Evolutionary conservation across 2,113 vertebrate genomes (phyloP), one percentile per base, ranked within the genome.

Genomic region (Blennius ocellaris): DNA sequence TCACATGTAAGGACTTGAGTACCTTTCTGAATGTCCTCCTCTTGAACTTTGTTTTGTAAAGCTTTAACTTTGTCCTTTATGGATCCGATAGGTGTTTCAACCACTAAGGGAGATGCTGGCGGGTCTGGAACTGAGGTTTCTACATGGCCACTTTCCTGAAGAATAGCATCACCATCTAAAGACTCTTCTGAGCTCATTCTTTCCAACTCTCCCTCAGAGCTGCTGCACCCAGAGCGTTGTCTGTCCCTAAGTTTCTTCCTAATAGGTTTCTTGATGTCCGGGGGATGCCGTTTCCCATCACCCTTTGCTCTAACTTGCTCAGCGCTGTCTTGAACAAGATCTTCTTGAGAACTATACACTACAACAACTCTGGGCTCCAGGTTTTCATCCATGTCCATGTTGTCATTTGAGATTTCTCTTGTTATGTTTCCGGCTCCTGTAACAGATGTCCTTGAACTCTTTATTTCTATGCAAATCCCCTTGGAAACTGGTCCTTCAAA

Each of bases 31-130:
- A 94, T 93, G 75, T 96, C 92, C 63, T 98, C 95, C 57, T 97
- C 96, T 81, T 97, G 94, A 17, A 96, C 95, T 85, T 95, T 94
- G 70, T 94, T 96, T 87, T 99, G 95, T 62, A 99, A 95, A 69
- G 96, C 96, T 91, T 95, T 97, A 30, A 99, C 96, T 84, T 92
- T 97, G 68, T 99, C 97, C 88, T 97, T 99, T 81, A 99, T 98
- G 12, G 97, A 97, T n/a, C 97, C 97, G 57, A 99, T 97, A 17
- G 97, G 93, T 37, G 95, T 98, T 76, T 98, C 97, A 78, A 97
- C 94, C 5, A 99, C 92, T 51, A 94, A 85, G 9, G 98, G 97
- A 47, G 97, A 99, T 1, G 93, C 89, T 16, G 95, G 95, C 49
- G 88, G 81, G 36, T 90, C 77, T 15, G 63, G 57, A 43, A 87